Conservation (phyloP, 2,113 vertebrate genomes). For the Eudyptes chrysolophus region DNA sequence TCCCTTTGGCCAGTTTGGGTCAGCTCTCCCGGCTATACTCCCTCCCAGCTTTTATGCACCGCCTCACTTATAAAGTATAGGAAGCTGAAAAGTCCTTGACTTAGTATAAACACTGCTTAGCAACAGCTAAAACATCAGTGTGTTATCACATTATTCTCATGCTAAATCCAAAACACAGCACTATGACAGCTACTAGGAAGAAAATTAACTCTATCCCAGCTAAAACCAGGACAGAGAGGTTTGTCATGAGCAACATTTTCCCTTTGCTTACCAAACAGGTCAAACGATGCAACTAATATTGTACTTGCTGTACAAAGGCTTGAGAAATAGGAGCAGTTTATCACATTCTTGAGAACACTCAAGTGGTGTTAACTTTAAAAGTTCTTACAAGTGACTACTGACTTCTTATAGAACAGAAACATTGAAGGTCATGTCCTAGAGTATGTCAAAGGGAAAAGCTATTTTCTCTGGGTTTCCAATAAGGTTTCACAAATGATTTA, state of each 20-base stretch:
- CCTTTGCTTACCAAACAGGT: not conserved
- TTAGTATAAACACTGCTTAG: no score
- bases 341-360: not conserved
- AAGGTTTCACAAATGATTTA: slow-evolving; percentile 30
- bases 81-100: no score
- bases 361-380: not conserved
- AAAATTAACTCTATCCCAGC: no score
- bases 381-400: not conserved
- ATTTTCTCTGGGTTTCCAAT: not conserved
- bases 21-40: no score
- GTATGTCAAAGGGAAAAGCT: not conserved
- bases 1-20: no score
- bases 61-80: no score
- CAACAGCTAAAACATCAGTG: no score
- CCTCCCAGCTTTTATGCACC: no score
- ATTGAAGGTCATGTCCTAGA: not conserved
- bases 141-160: no score
- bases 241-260: not conserved
- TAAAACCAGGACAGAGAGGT: not conserved
- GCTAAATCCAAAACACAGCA: no score
- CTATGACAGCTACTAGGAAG: no score
- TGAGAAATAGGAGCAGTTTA: not conserved
- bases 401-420: not conserved
- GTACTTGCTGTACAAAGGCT: not conserved
- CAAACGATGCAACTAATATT: not conserved